Evolutionary conservation across 2,888 invertebrate species (phyloP), one percentile per base, ranked within the genome.

Genomic region (Parnassius apollo): DNA sequence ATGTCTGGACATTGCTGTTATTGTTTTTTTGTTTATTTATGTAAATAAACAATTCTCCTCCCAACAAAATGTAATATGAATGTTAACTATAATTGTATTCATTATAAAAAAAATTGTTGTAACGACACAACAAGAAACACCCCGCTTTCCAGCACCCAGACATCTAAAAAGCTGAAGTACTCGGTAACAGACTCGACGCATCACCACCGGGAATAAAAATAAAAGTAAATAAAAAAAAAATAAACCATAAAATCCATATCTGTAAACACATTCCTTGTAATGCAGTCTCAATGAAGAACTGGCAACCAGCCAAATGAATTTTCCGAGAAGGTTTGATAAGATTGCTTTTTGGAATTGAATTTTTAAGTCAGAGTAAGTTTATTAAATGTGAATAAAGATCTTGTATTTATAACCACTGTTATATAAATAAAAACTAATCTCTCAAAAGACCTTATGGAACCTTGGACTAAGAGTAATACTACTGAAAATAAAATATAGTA

Each of bases 221-320:
- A n/a, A n/a, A n/a, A n/a, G n/a, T n/a, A n/a, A n/a, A n/a, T n/a
- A n/a, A n/a, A n/a, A n/a, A n/a, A n/a, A n/a, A n/a, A n/a, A n/a
- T n/a, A n/a, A n/a, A n/a, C n/a, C n/a, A n/a, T n/a, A n/a, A n/a
- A n/a, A n/a, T n/a, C n/a, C n/a, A n/a, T n/a, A n/a, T n/a, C n/a
- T 57, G 42, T 56, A 18, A 61, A 7, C 50, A 61, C 61, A 61
- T 61, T 61, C 56, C 56, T 13, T 25, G 44, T 51, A 35, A 51
- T 13, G 48, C 35, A 18, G 13, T 52, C 13, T 53, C 42, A 48
- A 54, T 54, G 48, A 49, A n/a, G 13, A 49, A 48, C 25, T 42
- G 22, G 18, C 25, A 42, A 48, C 53, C 9, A 9, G 35, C n/a
- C 42, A 42, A 50, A 42, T 13, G 1, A 1, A 7, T 35, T 35